phyloP scores from a whole-genome alignment of 2,888 invertebrate genomes.

The Yponomeuta evonymella region DNA sequence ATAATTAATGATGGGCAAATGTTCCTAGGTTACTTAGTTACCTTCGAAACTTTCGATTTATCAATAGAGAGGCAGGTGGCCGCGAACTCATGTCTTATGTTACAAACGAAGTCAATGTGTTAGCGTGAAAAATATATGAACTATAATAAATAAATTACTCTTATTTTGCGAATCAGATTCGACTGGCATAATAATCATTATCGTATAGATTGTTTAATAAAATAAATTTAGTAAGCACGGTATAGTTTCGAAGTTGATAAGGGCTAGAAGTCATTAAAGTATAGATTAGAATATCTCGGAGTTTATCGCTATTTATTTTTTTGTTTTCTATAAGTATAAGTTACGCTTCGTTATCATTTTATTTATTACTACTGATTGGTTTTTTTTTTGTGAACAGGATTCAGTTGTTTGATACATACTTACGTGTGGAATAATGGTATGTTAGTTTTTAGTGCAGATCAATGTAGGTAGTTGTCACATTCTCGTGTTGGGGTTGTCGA shows the following conservation, averaged over 20 bases:
- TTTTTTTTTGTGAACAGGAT: slow-evolving; percentile 20
- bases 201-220: neutral
- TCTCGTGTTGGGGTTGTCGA: neutral
- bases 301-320: slow-evolving; percentile 58
- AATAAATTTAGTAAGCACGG: neutral
- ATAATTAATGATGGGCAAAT: slow-evolving; percentile 44
- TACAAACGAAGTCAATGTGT: neutral
- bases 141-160: neutral
- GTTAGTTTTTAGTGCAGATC: neutral
- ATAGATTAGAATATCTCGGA: slow-evolving; percentile 30
- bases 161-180: neutral
- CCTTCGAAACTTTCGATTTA: slow-evolving; percentile 22
- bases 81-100: slow-evolving; percentile 1
- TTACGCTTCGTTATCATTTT: slow-evolving; percentile 39
- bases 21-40: slow-evolving; percentile 60
- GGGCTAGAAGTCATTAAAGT: slow-evolving; percentile 5
- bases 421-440: neutral
- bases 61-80: neutral
- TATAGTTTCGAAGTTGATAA: neutral
- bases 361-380: slow-evolving; percentile 42
- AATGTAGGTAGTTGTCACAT: neutral
- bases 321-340: slow-evolving; percentile 33
- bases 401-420: slow-evolving; percentile 6
- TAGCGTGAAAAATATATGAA: neutral
- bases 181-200: neutral